Evolutionary conservation across 1,140 invertebrate genomes (phyloP).

Genomic region (Drosophila parabipectinata): DNA sequence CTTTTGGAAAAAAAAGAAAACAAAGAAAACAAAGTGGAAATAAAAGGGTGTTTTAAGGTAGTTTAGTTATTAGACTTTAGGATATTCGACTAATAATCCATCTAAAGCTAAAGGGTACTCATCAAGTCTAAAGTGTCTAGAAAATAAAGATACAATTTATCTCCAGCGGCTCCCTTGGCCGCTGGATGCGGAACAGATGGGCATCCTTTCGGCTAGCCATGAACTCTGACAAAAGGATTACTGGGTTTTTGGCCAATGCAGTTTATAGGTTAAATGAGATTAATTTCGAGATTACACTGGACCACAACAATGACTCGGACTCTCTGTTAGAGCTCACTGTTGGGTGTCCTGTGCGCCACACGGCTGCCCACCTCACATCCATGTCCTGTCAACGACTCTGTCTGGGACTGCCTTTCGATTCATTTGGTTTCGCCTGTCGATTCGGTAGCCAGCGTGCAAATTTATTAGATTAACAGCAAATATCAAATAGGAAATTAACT

Average conservation of each 20-base stretch:
- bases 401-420: slow-evolving; percentile 32
- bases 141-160: neutral
- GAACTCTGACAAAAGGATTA: slow-evolving; percentile 79
- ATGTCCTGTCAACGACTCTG: slow-evolving; percentile 19
- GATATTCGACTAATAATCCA: neutral
- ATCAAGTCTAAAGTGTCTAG: neutral
- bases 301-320: slow-evolving; percentile 19
- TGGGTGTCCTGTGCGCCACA: neutral
- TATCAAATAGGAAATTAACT: slow-evolving; percentile 82
- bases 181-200: slow-evolving; percentile 16
- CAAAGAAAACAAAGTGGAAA: slow-evolving; percentile 17
- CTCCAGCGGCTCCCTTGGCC: neutral
- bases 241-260: slow-evolving; percentile 38
- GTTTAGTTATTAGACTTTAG: neutral
- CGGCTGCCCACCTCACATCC: too few species aligned
- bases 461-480: slow-evolving; percentile 82
- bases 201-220: slow-evolving; percentile 51
- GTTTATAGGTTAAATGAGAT: slow-evolving; percentile 74
- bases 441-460: slow-evolving; percentile 56
- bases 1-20: slow-evolving; percentile 29
- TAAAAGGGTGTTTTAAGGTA: neutral
- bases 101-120: neutral
- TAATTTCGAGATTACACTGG: slow-evolving; percentile 68
- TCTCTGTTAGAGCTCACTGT: neutral
- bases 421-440: slow-evolving; percentile 45